These are phyloP conservation scores for Cynopterus sphinx DNA, from an alignment of 2,797 vertebrate species.

Conservation along the genomic window DNA sequence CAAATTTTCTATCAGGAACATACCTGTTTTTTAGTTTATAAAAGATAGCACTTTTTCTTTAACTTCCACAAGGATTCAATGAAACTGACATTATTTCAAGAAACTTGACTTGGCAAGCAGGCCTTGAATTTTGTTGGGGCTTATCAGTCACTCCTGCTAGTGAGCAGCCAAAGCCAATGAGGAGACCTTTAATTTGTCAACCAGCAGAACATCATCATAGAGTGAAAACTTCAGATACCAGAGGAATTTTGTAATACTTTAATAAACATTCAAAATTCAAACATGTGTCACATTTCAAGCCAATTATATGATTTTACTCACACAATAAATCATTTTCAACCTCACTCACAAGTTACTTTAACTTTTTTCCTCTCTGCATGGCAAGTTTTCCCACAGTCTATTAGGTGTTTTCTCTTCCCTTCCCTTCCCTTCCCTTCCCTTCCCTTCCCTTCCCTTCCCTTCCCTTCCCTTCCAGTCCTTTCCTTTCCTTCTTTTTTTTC, in stretches of 20 bases:
- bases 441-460: too few relatives aligned
- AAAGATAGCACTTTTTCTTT: conserved; percentile 2
- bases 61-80: background rate
- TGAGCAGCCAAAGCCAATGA: background rate
- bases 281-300: background rate
- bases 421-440: too few relatives aligned
- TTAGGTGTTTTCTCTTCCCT: too few relatives aligned
- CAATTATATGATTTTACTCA: background rate
- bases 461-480: too few relatives aligned
- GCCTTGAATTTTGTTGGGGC: background rate
- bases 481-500: too few relatives aligned
- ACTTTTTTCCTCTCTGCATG: background rate
- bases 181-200: conserved; percentile 26
- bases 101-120: background rate
- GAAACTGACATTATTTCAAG: conserved; percentile 35
- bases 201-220: background rate
- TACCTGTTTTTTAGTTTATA: background rate
- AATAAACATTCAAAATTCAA: background rate
- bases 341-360: conserved; percentile 11
- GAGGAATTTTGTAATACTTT: conserved; percentile 20
- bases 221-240: background rate
- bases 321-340: background rate
- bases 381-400: background rate
- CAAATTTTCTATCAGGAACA: background rate
- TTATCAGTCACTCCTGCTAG: background rate